Conservation (phyloP, 2,888 invertebrate species). For the Neoascia interrupta region DNA sequence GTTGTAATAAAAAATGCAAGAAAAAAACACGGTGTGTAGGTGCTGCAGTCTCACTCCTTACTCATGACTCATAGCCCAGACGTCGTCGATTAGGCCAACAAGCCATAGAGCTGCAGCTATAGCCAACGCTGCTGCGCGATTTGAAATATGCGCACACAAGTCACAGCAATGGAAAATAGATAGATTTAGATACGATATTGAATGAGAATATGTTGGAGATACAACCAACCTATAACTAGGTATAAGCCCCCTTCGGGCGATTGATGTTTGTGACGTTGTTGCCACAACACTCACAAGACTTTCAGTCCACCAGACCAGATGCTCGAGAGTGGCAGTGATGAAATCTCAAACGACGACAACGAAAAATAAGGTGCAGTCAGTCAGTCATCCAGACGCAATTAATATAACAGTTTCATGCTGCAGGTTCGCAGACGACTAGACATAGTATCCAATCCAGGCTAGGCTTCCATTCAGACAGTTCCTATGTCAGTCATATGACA, state of each 20-base stretch:
- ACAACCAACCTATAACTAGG: slow-evolving; percentile 39
- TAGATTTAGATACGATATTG: slow-evolving; percentile 65
- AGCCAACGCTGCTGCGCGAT: slow-evolving; percentile 50
- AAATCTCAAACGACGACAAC: slow-evolving; percentile 42
- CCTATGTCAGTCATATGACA: slow-evolving; percentile 51
- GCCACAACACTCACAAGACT: no score
- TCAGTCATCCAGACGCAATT: slow-evolving; percentile 70
- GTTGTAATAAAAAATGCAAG: slow-evolving; percentile 19
- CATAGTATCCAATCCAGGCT: slow-evolving; percentile 4
- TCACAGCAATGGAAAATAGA: slow-evolving; percentile 58
- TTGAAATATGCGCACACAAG: slow-evolving; percentile 70
- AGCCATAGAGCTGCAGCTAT: slow-evolving; percentile 32
- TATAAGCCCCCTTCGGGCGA: slow-evolving; percentile 56
- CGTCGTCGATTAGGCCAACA: slow-evolving; percentile 65
- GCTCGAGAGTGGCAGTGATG: slow-evolving; percentile 20
- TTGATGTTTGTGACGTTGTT: slow-evolving; percentile 67
- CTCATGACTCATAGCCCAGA: slow-evolving; percentile 63
- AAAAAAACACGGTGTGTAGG: slow-evolving; percentile 47
- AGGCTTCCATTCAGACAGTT: slow-evolving; percentile 45
- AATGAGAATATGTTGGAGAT: slow-evolving; percentile 60
- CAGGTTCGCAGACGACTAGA: slow-evolving; percentile 61
- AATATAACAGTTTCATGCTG: slow-evolving; percentile 62
- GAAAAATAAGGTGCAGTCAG: slow-evolving; percentile 70
- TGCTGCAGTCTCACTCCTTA: slow-evolving; percentile 52
- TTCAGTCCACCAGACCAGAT: slow-evolving; percentile 32